These are phyloP conservation scores for Rallus crepitans DNA, from an alignment of 2,797 vertebrate genomes.

Conservation along the genomic window DNA sequence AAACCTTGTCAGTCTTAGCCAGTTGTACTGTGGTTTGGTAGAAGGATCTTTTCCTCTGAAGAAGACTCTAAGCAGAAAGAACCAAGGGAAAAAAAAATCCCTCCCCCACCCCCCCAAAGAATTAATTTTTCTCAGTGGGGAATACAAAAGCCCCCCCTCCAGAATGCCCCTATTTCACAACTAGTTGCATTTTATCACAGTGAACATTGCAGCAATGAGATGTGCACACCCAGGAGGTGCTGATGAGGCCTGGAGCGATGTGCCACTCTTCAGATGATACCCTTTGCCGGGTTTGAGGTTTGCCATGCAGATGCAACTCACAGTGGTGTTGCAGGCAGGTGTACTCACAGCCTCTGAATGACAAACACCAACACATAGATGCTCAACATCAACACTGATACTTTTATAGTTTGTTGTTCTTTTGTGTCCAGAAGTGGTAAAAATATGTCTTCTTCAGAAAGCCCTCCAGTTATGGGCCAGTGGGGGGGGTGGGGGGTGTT, in stretches of 20 bases:
- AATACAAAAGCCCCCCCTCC: neutral
- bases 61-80: constrained; percentile 13
- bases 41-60: neutral
- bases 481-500: neutral
- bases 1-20: constrained; percentile 6
- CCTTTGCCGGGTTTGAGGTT: neutral
- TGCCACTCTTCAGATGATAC: accelerated
- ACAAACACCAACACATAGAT: neutral
- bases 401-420: neutral
- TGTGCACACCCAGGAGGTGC: neutral
- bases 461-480: accelerated
- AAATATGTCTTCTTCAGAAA: neutral
- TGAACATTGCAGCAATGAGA: neutral
- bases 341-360: neutral
- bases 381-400: neutral
- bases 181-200: neutral
- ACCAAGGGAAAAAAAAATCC: constrained; percentile 29
- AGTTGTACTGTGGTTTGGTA: neutral
- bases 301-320: neutral
- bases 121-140: neutral
- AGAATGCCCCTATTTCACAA: neutral
- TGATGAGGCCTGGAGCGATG: neutral
- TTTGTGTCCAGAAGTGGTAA: neutral
- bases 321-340: neutral
- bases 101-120: too few relatives aligned